Base-by-base conservation (phyloP, 2,888 invertebrate genomes). In the Trissoscelio sp. region DNA sequence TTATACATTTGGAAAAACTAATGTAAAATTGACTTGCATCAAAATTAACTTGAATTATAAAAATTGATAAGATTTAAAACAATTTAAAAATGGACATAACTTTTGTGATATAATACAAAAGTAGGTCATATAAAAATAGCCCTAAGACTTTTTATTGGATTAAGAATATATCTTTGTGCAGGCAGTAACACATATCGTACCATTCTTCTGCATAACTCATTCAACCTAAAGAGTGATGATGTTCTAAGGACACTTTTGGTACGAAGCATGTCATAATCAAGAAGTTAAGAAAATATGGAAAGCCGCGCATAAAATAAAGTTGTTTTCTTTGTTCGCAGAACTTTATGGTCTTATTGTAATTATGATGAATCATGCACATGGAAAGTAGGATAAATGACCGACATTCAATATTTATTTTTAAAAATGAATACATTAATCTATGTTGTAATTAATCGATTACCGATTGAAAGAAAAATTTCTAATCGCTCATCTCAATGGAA, bases 101-200 rank as follows among this genome's bases (percentile, higher is more conserved):
- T 79, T 73, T 81, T 69, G 55, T 74, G 44, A 74, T 74, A 75
- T 77, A 64, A 73, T 66, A 74, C 34, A 53, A 83, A 70, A 75
- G 64, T 80, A 79, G 83, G 79, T 83, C 84, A 74, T 81, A 73
- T 81, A 83, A 84, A 85, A 84, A 84, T 85, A 85, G 80, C 64
- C 58, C 22, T 74, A 64, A 78, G 81, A 69, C 81, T 79, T 83
- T 78, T 72, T 83, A 79, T 79, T 82, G 75, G 82, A 79, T 82
- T 79, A 79, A 70, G 70, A 64, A 82, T 79, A 70, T 74, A 79
- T 72, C 72, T 72, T 70, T 60, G 57, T 69, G 62, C 58, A 67
- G 77, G 72, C 51, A 66, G 62, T 44, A 67, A 72, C 51, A 72
- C 69, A 44, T 77, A 78, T 69, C 57, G 28, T 78, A 62, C 53